Base-by-base conservation (phyloP, 1,140 invertebrate genomes). In the Melipona quadrifasciata region DNA sequence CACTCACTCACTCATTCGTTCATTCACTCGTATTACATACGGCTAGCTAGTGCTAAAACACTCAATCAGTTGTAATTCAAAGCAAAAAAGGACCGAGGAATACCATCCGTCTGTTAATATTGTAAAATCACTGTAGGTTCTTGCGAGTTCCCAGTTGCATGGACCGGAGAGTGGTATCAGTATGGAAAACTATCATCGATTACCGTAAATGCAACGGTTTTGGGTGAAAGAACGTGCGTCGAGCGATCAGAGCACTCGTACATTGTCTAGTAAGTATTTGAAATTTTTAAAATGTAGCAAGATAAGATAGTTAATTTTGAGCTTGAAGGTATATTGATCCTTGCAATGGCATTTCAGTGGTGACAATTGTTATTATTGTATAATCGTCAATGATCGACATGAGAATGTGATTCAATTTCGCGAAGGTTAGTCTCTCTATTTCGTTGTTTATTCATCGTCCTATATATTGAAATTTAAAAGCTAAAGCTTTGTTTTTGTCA, bases 351-450 rank as follows among this genome's bases (percentile, higher is more conserved):
- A 24, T 77, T 91, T 77, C 86, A 92, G 91, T 55, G 51, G 58
- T 5, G 95, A 96, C n/a, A 93, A 92, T 34, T 96, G 96, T 88
- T 96, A 95, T 91, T 94, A 95, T 16, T 96, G 96, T 86, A 95
- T 96, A 83, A 95, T 96, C 75, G 96, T 96, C 85, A 95, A 96
- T 87, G 95, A 96, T 85, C 95, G 95, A 72, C 96, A 96, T 91
- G 93, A 94, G 74, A 97, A 96, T 91, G 96, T 96, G 31, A 95
- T 97, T n/a, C 96, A 96, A 85, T 97, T 96, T 92, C 96, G 96
- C 92, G 96, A 96, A 94, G 95, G 96, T 97, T 93, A 96, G 96
- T 95, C 75, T 12, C 14, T 70, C 17, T 16, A 2, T 68, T 53
- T 16, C 6, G 16, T 74, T 12, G 27, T 21, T 39, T 2, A 1